These are phyloP conservation scores for Atta cephalotes DNA, from an alignment of 1,140 invertebrate genomes.

Conservation along the genomic window DNA sequence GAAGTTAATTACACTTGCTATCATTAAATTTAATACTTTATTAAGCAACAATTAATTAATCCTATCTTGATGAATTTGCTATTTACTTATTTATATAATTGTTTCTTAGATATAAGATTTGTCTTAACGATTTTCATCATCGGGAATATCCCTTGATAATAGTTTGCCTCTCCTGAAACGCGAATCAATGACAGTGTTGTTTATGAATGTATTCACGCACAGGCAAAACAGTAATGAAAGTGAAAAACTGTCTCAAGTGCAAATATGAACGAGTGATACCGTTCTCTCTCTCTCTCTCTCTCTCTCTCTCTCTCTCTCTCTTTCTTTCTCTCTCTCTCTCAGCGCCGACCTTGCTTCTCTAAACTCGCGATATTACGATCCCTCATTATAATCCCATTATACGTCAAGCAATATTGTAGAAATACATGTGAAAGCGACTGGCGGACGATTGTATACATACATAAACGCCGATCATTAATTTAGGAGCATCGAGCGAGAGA, in stretches of 20 bases:
- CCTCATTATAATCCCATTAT: conserved; percentile 18
- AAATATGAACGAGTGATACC: background rate
- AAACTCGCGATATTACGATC: background rate
- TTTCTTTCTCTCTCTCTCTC: background rate
- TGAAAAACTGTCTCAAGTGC: background rate
- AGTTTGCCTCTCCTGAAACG: background rate
- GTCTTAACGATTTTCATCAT: background rate
- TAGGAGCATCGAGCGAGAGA: background rate
- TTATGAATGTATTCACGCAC: conserved; percentile 13
- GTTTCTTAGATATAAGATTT: background rate
- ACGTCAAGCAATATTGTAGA: background rate
- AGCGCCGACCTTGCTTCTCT: background rate
- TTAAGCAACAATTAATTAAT: background rate
- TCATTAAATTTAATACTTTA: background rate
- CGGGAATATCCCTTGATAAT: background rate
- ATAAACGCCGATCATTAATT: conserved; percentile 40
- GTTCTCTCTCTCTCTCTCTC: background rate
- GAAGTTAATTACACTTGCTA: background rate
- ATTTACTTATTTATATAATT: background rate
- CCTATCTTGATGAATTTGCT: background rate
- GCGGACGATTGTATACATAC: conserved; percentile 4
- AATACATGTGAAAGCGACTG: background rate
- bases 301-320: too few relatives aligned
- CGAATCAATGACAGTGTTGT: conserved; percentile 8
- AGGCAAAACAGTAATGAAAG: background rate